Base-by-base conservation (phyloP, 2,113 vertebrate species). In the Mugil cephalus region DNA sequence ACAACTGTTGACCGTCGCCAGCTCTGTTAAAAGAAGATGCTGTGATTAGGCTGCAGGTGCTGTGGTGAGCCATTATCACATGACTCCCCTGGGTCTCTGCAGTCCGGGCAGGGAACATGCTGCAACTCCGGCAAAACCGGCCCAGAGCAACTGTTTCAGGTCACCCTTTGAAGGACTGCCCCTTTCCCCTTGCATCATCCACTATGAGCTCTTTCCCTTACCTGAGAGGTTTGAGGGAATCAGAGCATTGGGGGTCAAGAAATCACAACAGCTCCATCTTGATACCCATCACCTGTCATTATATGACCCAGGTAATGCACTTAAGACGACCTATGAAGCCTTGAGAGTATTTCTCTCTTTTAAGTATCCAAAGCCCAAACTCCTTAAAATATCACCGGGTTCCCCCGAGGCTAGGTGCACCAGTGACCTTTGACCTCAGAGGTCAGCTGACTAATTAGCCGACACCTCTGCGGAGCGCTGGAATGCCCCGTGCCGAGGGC, bases 401-500 rank as follows among this genome's bases (percentile, higher is more conserved):
- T 82, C 85, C 88, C 91, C 80, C 62, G 73, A 78, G 91, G 90
- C 69, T 64, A 53, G 42, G 66, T 70, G 65, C 47, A 85, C 77
- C n/a, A 7, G 24, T 45, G 36, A 90, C 85, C 88, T 87, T 81
- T 79, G 84, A 89, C 91, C 89, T 62, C 0, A 34, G 45, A 79
- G 90, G 88, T 91, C 88, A 83, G 71, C 63, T 71, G 71, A 84
- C 92, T 92, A 93, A 94, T 94, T 94, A 90, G 88, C 79, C 74
- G 84, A 93, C 85, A 93, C 91, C 89, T 92, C 77, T 45, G 51
- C 24, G 11, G 75, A 78, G 76, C 69, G 54, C 19, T 85, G 91
- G 92, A 93, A 94, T 94, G 89, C 86, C 79, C 73, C 10, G 56
- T 45, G 74, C 83, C 47, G 19, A 83, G 54, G 78, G 89, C 75